These are phyloP conservation scores for Spea multiplicata DNA, from an alignment of 2,113 vertebrate species.

Conservation along the genomic window DNA sequence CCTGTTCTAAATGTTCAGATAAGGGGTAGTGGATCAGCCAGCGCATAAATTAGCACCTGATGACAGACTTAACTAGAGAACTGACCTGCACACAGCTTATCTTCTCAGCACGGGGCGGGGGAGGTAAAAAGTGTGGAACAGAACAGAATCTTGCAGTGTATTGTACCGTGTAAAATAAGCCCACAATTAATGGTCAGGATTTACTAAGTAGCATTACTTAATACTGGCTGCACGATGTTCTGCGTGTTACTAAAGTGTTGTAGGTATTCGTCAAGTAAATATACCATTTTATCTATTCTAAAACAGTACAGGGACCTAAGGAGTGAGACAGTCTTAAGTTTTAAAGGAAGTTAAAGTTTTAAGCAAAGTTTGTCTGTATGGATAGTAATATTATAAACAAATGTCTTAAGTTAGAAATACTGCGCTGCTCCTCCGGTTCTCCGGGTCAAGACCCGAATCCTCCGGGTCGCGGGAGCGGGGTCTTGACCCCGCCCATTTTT, in stretches of 20 bases:
- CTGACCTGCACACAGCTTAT: slow-evolving; percentile 44
- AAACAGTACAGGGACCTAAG: too few relatives aligned
- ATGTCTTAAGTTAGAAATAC: too few relatives aligned
- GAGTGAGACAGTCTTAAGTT: too few relatives aligned
- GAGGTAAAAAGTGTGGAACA: slow-evolving; percentile 31
- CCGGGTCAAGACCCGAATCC: too few relatives aligned
- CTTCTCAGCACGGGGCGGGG: slow-evolving; percentile 21
- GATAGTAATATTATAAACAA: too few relatives aligned
- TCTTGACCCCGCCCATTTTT: too few relatives aligned
- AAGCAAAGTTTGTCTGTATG: too few relatives aligned
- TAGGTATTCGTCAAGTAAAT: too few relatives aligned
- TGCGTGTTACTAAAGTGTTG: neutral
- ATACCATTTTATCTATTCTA: too few relatives aligned
- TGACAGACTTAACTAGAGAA: slow-evolving; percentile 48
- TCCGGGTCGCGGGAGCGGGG: too few relatives aligned
- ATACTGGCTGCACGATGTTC: neutral
- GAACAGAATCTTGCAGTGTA: slow-evolving; percentile 9
- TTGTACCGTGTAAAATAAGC: neutral
- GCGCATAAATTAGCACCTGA: slow-evolving; percentile 48
- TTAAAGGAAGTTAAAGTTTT: too few relatives aligned
- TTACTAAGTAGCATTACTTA: neutral
- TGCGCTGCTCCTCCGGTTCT: too few relatives aligned
- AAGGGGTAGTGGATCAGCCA: slow-evolving; percentile 39
- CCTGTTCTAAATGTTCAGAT: slow-evolving; percentile 49
- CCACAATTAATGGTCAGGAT: neutral